Evolutionary conservation across 2,888 invertebrate species (phyloP).

Genomic region (Flexamia atlantica): DNA sequence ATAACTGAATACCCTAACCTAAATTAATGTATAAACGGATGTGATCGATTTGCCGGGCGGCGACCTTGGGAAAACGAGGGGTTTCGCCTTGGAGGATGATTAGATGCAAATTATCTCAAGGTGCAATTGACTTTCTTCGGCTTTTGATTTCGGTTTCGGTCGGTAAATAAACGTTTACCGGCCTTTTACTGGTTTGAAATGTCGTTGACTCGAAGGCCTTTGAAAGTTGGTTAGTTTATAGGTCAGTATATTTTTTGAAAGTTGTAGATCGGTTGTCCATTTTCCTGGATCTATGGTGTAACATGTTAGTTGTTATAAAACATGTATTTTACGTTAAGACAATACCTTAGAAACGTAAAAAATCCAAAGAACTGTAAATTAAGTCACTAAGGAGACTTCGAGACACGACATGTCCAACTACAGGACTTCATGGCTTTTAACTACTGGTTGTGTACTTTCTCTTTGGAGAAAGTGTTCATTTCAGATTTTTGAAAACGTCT

Average conservation of each 20-base stretch:
- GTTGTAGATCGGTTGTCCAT: no score
- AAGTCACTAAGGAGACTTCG: no score
- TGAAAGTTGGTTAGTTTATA: not conserved
- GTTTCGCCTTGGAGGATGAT: conserved; percentile 37
- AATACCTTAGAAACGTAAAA: no score
- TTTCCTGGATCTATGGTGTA: no score
- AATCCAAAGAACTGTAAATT: no score
- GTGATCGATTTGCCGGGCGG: conserved; percentile 12
- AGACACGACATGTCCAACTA: no score
- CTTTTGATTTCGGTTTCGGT: conserved; percentile 10
- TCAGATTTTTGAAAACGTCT: no score
- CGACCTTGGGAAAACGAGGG: not conserved
- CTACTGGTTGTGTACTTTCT: no score
- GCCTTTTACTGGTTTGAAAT: not conserved
- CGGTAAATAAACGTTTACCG: conserved; percentile 19
- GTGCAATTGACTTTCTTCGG: conserved; percentile 36
- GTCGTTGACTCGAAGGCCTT: not conserved
- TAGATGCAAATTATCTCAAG: not conserved
- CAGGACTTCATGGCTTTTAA: no score
- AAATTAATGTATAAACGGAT: conserved; percentile 14
- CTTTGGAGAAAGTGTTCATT: no score
- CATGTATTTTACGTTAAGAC: no score
- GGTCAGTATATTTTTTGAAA: not conserved
- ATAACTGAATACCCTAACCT: conserved; percentile 21
- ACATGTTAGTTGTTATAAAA: no score